phyloP scores from a whole-genome alignment of 2,888 invertebrate genomes.

The Patella pellucida region DNA sequence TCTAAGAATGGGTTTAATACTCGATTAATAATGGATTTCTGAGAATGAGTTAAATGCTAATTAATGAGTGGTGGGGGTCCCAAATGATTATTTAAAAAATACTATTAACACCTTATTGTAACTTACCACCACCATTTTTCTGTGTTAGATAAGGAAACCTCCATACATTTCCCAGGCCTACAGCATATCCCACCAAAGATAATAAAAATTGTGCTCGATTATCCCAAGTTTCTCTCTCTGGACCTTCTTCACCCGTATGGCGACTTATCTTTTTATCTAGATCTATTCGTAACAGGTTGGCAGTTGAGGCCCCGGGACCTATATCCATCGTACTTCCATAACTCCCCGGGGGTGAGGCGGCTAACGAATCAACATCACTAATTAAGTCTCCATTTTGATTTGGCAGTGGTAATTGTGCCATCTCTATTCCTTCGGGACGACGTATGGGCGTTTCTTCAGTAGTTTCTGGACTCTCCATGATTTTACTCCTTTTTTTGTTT shows the following conservation, averaged over 20 bases:
- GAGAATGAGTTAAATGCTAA: too few species aligned
- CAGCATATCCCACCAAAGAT: slow-evolving; percentile 59
- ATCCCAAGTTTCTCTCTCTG: slow-evolving; percentile 58
- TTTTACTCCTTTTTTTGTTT: too few species aligned
- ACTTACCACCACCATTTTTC: slow-evolving; percentile 62
- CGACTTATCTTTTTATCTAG: slow-evolving; percentile 51
- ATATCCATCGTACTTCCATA: slow-evolving; percentile 50
- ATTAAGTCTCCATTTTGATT: slow-evolving; percentile 7
- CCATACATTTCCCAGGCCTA: slow-evolving; percentile 63
- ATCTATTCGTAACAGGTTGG: slow-evolving; percentile 53
- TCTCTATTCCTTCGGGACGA: slow-evolving; percentile 14
- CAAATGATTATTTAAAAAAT: neutral
- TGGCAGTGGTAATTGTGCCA: slow-evolving; percentile 18
- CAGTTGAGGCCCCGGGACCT: slow-evolving; percentile 51
- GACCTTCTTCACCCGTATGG: slow-evolving; percentile 48
- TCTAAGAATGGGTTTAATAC: too few species aligned
- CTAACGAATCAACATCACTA: neutral
- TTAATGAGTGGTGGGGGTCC: too few species aligned
- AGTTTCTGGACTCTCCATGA: neutral
- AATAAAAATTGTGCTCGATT: slow-evolving; percentile 56
- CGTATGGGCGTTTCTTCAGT: neutral
- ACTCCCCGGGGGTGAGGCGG: neutral
- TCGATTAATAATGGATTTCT: too few species aligned
- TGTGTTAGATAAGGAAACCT: slow-evolving; percentile 61
- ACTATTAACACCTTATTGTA: neutral